A percentile compares a stretch with the other conserved stretches of the same genome.
These are phyloP conservation scores for Frieseomelitta varia DNA, from an alignment of 1,140 invertebrate species.

Conservation along the genomic window DNA sequence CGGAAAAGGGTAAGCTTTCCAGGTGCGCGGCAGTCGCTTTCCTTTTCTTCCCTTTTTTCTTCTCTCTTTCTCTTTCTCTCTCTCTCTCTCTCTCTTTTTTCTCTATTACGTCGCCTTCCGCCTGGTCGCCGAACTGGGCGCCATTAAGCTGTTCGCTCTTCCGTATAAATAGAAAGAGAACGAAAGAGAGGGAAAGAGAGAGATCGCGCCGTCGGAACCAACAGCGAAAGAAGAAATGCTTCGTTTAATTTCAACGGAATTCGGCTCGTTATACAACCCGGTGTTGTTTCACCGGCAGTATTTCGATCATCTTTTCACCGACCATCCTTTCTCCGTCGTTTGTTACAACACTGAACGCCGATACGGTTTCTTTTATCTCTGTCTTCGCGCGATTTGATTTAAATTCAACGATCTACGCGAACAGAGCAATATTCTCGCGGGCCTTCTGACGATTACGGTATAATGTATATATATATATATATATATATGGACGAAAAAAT, in stretches of 20 bases:
- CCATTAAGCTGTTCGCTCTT: conserved; percentile 78
- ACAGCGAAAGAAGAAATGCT: conserved; percentile 39
- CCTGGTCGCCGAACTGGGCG: conserved; percentile 73
- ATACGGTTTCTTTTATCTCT: too few species aligned
- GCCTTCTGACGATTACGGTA: too few species aligned
- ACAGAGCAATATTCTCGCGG: too few species aligned
- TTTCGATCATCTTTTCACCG: not conserved
- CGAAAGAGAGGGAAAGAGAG: conserved; percentile 48
- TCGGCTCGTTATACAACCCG: conserved; percentile 33
- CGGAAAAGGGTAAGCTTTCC: conserved; percentile 54
- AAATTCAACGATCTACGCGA: too few species aligned
- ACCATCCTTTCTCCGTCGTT: not conserved
- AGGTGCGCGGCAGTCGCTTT: conserved; percentile 30
- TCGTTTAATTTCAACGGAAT: conserved; percentile 61
- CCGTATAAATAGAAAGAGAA: conserved; percentile 72
- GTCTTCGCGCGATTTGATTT: too few species aligned
- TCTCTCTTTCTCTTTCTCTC: too few species aligned
- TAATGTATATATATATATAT: too few species aligned
- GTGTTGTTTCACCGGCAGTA: conserved; percentile 9
- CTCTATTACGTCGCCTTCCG: conserved; percentile 77
- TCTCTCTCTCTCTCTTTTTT: conserved; percentile 15
- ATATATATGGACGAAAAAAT: too few species aligned
- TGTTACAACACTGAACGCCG: too few species aligned
- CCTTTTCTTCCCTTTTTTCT: not conserved
- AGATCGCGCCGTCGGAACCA: conserved; percentile 39